Conservation (phyloP, 2,888 invertebrate genomes). For the Cephus rjabovi region DNA sequence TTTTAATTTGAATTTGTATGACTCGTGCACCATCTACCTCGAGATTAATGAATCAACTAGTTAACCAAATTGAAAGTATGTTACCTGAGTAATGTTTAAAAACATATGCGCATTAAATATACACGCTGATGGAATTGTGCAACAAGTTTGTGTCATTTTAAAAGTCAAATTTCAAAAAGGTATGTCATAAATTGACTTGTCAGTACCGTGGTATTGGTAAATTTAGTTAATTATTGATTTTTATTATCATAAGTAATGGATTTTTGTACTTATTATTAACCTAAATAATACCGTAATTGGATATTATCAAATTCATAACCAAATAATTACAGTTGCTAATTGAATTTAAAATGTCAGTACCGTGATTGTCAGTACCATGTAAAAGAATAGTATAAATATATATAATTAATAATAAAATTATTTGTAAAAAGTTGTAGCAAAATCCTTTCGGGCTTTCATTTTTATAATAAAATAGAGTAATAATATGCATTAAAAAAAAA, state of each 20-base stretch:
- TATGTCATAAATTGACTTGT: constrained; percentile 21
- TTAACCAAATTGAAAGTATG: constrained; percentile 16
- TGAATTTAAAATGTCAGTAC: constrained; percentile 23
- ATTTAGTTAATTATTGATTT: background rate
- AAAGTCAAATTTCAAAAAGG: constrained; percentile 18
- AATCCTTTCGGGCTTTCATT: no score
- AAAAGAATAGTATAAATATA: constrained; percentile 15
- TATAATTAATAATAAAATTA: constrained; percentile 15
- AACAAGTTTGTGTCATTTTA: constrained; percentile 11
- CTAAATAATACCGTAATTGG: constrained; percentile 9
- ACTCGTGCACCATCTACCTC: constrained; percentile 16
- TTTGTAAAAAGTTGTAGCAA: constrained; percentile 1
- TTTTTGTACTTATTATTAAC: constrained; percentile 15
- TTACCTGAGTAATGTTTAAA: constrained; percentile 17
- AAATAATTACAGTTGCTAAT: constrained; percentile 21
- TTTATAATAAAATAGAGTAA: no score
- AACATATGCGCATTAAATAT: no score
- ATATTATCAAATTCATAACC: constrained; percentile 18
- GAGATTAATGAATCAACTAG: constrained; percentile 15
- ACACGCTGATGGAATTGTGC: constrained; percentile 10
- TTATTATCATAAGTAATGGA: background rate
- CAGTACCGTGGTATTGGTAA: constrained; percentile 18
- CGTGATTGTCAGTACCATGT: constrained; percentile 21
- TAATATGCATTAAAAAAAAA: no score
- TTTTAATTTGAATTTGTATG: constrained; percentile 15